Conservation (phyloP, 2,888 invertebrate species). For the Amphimallon solstitiale region DNA sequence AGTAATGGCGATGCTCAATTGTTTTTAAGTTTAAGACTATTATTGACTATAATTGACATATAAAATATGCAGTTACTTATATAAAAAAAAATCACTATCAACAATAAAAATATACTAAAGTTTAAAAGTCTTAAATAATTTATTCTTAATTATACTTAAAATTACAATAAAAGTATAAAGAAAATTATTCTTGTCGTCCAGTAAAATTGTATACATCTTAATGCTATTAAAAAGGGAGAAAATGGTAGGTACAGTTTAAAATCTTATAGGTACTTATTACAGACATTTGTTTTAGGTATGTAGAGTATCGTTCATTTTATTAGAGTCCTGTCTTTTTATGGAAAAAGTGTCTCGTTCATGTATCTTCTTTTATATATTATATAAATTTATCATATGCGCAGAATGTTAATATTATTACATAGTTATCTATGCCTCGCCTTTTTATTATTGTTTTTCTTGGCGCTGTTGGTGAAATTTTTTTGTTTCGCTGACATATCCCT, state of each 20-base stretch:
- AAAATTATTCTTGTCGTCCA: neutral
- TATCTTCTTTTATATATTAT: neutral
- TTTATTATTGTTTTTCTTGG: constrained; percentile 79
- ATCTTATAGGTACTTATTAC: constrained; percentile 5
- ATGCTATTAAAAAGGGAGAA: constrained; percentile 10
- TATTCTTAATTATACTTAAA: constrained; percentile 4
- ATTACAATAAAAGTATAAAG: constrained; percentile 16
- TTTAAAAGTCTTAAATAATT: constrained; percentile 20
- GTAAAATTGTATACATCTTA: constrained; percentile 16
- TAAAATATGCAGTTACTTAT: too few species aligned
- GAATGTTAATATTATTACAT: neutral
- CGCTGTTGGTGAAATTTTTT: constrained; percentile 68
- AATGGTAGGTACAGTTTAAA: constrained; percentile 5
- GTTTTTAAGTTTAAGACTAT: too few species aligned
- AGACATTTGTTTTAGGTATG: too few species aligned
- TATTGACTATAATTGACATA: too few species aligned
- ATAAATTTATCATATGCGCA: constrained; percentile 12
- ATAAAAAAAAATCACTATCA: too few species aligned
- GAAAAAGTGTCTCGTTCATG: neutral
- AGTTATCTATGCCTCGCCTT: constrained; percentile 82
- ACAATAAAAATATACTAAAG: too few species aligned
- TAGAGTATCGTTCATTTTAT: too few species aligned
- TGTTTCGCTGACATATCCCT: constrained; percentile 75
- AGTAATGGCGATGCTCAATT: too few species aligned
- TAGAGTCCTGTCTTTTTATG: neutral